Conservation (phyloP, 2,888 invertebrate species). For the Sisyra terminalis region DNA sequence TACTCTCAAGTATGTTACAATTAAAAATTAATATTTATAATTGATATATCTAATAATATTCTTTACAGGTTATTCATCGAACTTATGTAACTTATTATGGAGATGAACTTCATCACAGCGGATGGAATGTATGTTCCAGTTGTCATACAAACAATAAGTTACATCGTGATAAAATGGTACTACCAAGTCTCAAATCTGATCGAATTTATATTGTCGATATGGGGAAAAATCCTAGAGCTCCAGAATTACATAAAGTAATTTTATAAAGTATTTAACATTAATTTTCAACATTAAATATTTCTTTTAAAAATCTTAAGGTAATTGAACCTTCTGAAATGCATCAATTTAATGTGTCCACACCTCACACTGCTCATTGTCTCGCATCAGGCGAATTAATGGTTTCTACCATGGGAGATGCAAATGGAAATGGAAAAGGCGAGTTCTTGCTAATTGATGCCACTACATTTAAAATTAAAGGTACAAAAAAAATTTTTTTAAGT, state of each 20-base stretch:
- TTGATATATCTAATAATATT: slow-evolving; percentile 3
- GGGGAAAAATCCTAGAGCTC: slow-evolving; percentile 51
- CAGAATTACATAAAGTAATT: slow-evolving; percentile 52
- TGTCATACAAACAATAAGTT: slow-evolving; percentile 40
- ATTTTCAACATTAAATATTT: neutral
- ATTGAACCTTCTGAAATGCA: slow-evolving; percentile 69
- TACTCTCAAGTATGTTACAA: slow-evolving; percentile 63
- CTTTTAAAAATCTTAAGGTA: slow-evolving; percentile 31
- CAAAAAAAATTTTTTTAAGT: neutral
- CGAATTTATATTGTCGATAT: slow-evolving; percentile 75
- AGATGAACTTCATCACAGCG: slow-evolving; percentile 90
- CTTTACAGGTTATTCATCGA: slow-evolving; percentile 65
- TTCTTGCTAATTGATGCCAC: slow-evolving; percentile 76
- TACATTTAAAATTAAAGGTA: slow-evolving; percentile 57
- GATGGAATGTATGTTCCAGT: slow-evolving; percentile 96
- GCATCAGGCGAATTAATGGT: slow-evolving; percentile 90
- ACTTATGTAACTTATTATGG: slow-evolving; percentile 57
- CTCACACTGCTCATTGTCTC: slow-evolving; percentile 89
- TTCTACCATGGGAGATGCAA: slow-evolving; percentile 77
- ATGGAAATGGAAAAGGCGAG: slow-evolving; percentile 74
- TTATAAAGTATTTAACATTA: too few species aligned
- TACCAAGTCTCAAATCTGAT: slow-evolving; percentile 68
- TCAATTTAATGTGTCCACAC: slow-evolving; percentile 60
- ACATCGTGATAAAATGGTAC: slow-evolving; percentile 58
- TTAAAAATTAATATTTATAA: neutral